Evolutionary conservation across 2,797 vertebrate genomes (phyloP).

Genomic region (Tympanoctomys barrerae): DNA sequence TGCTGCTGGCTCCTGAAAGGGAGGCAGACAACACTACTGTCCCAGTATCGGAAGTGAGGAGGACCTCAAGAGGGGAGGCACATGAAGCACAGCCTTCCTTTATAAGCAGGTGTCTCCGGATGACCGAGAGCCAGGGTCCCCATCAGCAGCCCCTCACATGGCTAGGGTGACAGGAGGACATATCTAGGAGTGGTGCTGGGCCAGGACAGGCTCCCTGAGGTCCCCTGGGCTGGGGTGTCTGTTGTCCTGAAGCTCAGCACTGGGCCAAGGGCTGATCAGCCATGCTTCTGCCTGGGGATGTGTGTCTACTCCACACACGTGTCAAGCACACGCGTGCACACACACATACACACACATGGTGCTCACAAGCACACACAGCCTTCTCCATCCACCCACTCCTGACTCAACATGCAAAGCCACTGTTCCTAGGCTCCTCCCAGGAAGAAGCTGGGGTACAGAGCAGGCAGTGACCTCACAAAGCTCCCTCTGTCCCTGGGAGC

Average conservation of each 20-base stretch:
- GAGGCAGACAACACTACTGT: too few relatives aligned
- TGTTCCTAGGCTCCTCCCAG: not conserved
- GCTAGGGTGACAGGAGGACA: not conserved
- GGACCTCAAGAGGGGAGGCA: not conserved
- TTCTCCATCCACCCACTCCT: not conserved
- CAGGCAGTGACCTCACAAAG: not conserved
- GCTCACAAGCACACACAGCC: too few relatives aligned
- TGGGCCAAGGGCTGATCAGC: not conserved
- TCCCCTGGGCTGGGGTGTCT: not conserved
- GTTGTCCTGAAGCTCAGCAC: not conserved
- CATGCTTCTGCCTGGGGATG: not conserved
- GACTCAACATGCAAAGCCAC: not conserved
- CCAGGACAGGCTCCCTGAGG: not conserved
- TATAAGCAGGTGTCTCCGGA: not conserved
- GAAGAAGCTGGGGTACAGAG: not conserved
- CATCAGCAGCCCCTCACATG: rapidly evolving
- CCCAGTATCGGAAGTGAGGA: not conserved
- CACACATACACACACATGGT: not conserved
- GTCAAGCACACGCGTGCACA: rapidly evolving
- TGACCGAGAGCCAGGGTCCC: not conserved
- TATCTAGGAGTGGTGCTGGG: not conserved
- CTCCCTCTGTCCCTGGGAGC: not conserved
- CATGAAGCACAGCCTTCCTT: not conserved
- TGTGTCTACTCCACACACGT: not conserved
- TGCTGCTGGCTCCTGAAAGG: not conserved